Evolutionary conservation across 2,888 invertebrate genomes (phyloP).

Genomic region (Cephus rjabovi): DNA sequence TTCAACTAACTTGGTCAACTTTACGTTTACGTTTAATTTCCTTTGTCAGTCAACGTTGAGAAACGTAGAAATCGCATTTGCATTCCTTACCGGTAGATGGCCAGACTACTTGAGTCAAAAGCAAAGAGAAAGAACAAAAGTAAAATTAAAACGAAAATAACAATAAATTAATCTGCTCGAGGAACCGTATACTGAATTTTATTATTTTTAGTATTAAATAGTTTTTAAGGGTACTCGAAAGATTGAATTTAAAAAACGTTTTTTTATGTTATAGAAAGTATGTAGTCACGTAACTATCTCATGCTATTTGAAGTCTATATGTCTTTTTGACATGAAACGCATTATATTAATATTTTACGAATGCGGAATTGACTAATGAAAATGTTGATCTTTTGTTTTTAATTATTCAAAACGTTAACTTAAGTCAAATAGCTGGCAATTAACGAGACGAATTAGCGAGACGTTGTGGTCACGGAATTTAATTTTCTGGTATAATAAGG

Average conservation of each 20-base stretch:
- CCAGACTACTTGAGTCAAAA: background rate
- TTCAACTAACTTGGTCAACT: background rate
- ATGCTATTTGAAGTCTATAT: background rate
- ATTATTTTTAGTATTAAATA: background rate
- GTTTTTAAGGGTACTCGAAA: background rate
- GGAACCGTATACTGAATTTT: background rate
- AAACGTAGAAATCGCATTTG: background rate
- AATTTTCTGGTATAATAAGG: background rate
- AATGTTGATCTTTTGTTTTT: background rate
- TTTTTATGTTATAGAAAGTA: background rate
- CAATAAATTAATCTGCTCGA: background rate
- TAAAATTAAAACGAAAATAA: background rate
- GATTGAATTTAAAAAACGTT: background rate
- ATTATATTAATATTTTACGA: background rate
- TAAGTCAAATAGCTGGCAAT: background rate
- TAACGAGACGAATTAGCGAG: background rate
- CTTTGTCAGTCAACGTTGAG: background rate
- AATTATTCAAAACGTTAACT: background rate
- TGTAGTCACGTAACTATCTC: background rate
- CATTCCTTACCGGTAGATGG: background rate
- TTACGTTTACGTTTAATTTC: background rate
- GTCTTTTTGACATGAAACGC: background rate
- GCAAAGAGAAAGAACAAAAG: background rate
- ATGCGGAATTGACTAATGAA: background rate
- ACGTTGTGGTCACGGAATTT: background rate